These are phyloP conservation scores for Lochmaea capreae DNA, from an alignment of 2,888 invertebrate species.

Conservation along the genomic window DNA sequence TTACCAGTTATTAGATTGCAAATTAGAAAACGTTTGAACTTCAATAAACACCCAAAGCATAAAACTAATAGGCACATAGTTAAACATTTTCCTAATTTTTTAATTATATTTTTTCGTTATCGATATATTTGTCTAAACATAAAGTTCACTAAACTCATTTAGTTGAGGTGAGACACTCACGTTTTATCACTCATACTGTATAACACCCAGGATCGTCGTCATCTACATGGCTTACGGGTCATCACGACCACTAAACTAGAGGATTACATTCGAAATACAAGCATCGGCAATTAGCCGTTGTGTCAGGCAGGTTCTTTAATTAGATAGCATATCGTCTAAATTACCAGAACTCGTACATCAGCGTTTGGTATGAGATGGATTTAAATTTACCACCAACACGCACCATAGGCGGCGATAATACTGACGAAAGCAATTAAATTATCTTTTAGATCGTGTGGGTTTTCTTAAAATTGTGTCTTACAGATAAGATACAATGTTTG, in stretches of 20 bases:
- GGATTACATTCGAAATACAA: slow-evolving; percentile 55
- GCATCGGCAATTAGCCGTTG: slow-evolving; percentile 55
- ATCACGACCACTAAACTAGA: slow-evolving; percentile 54
- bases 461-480: slow-evolving; percentile 24
- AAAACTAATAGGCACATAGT: no score
- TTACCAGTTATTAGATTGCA: no score
- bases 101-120: background rate
- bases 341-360: slow-evolving; percentile 53
- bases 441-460: slow-evolving; percentile 25
- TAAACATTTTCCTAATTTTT: background rate
- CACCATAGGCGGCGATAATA: slow-evolving; percentile 36
- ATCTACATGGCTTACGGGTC: slow-evolving; percentile 50
- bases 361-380: slow-evolving; percentile 41
- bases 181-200: slow-evolving; percentile 38
- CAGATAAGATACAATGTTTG: background rate
- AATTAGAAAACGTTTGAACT: no score
- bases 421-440: slow-evolving; percentile 19
- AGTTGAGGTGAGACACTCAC: slow-evolving; percentile 37
- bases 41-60: no score
- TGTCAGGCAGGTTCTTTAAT: slow-evolving; percentile 55
- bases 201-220: slow-evolving; percentile 42
- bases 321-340: slow-evolving; percentile 56
- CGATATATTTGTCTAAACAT: background rate
- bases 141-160: slow-evolving; percentile 52
- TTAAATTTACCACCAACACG: slow-evolving; percentile 45